These are phyloP conservation scores for Pycnomerus fuliginosus DNA, from an alignment of 2,888 invertebrate genomes.

Conservation along the genomic window DNA sequence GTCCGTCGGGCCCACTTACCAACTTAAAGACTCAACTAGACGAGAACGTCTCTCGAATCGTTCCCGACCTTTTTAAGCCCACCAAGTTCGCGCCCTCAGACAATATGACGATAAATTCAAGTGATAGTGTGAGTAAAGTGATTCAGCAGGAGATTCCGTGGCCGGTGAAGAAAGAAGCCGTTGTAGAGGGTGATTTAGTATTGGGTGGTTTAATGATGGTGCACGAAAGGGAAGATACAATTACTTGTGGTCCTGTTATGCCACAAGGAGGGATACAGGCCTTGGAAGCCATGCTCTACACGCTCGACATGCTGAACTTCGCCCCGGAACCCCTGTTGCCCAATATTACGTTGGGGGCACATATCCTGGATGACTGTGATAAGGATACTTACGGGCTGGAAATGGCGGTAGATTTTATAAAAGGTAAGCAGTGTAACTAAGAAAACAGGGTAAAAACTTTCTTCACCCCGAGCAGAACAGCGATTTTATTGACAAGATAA, in stretches of 20 bases:
- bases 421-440: slow-evolving; percentile 87
- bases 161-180: slow-evolving; percentile 85
- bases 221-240: slow-evolving; percentile 84
- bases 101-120: too few relatives aligned
- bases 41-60: too few relatives aligned
- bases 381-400: slow-evolving; percentile 94
- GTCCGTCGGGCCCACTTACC: slow-evolving; percentile 7
- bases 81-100: too few relatives aligned
- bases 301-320: slow-evolving; percentile 77
- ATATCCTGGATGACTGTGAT: slow-evolving; percentile 92
- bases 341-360: slow-evolving; percentile 80
- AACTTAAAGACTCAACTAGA: slow-evolving; percentile 20
- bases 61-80: too few relatives aligned
- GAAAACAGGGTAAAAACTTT: too few relatives aligned
- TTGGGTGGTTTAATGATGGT: slow-evolving; percentile 95
- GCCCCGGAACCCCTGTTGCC: slow-evolving; percentile 67
- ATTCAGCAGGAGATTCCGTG: slow-evolving; percentile 53
- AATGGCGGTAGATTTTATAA: slow-evolving; percentile 96
- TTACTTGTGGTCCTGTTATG: slow-evolving; percentile 92
- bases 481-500: too few relatives aligned
- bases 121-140: slow-evolving; percentile 25
- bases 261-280: slow-evolving; percentile 90
- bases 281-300: slow-evolving; percentile 89
- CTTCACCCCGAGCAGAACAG: too few relatives aligned
- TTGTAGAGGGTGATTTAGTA: slow-evolving; percentile 84